phyloP scores from a whole-genome alignment of 2,888 invertebrate genomes.

The Heliconius ethilla region DNA sequence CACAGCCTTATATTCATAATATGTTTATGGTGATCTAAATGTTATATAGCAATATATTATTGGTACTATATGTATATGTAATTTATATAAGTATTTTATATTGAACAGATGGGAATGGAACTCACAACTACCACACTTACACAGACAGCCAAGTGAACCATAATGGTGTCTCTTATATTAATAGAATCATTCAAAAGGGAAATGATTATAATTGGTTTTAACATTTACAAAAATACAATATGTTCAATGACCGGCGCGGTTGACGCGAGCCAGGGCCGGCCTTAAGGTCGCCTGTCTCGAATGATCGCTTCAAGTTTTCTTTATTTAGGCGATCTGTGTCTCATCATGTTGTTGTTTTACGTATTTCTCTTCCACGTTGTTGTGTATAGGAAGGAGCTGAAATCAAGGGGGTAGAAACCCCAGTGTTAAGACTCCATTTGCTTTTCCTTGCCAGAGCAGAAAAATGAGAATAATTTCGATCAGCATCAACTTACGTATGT shows the following conservation, averaged over 20 bases:
- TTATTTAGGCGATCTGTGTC: not conserved
- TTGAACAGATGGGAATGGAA: not conserved
- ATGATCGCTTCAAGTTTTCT: slow-evolving; percentile 13
- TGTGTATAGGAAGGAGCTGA: not conserved
- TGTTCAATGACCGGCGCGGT: slow-evolving; percentile 21
- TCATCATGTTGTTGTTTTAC: not conserved
- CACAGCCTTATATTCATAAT: no score
- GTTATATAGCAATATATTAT: no score
- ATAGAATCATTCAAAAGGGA: not conserved
- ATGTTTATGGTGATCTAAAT: no score
- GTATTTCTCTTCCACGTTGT: not conserved
- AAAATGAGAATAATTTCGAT: not conserved
- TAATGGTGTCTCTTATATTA: not conserved
- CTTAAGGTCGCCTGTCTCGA: slow-evolving; percentile 25
- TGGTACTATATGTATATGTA: not conserved
- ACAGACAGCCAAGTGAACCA: not conserved
- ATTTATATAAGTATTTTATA: not conserved
- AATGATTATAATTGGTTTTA: not conserved
- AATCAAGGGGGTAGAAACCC: not conserved
- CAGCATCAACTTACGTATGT: not conserved
- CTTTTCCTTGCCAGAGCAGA: no score
- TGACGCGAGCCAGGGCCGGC: slow-evolving; percentile 19
- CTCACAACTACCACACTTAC: not conserved
- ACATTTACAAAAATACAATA: not conserved
- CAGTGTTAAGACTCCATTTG: not conserved